These are phyloP conservation scores for Ophion obscuratus DNA, from an alignment of 2,888 invertebrate genomes.

Conservation along the genomic window DNA sequence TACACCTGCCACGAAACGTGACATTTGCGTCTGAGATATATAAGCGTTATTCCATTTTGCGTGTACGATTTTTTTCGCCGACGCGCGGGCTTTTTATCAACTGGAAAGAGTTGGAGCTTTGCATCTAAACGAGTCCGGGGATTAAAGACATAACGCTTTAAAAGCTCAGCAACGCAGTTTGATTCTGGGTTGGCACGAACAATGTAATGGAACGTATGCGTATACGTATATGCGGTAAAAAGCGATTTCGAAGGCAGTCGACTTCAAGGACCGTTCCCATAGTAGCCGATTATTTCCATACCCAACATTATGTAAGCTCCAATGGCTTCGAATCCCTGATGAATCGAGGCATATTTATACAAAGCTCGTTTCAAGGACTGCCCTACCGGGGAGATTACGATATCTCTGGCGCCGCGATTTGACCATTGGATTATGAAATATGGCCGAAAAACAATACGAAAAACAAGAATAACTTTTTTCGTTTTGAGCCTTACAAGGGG, in stretches of 20 bases:
- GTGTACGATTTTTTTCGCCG: background rate
- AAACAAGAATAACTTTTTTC: no score
- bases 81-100: background rate
- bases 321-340: no score
- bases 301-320: no score
- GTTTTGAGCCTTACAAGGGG: no score
- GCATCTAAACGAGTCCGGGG: constrained; percentile 4
- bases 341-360: no score
- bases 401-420: no score
- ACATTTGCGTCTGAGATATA: background rate
- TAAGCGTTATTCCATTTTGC: constrained; percentile 2
- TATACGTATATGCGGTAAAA: background rate
- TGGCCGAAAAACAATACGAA: no score
- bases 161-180: constrained; percentile 46
- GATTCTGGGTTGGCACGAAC: constrained; percentile 36
- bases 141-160: constrained; percentile 13
- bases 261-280: background rate
- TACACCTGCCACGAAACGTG: background rate
- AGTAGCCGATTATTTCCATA: no score
- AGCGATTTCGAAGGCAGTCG: background rate
- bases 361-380: no score
- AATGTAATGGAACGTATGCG: constrained; percentile 9
- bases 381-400: no score
- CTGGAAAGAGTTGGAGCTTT: background rate
- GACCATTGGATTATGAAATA: no score